These are phyloP conservation scores for Diloba caeruleocephala DNA, from an alignment of 2,888 invertebrate species.

Conservation along the genomic window DNA sequence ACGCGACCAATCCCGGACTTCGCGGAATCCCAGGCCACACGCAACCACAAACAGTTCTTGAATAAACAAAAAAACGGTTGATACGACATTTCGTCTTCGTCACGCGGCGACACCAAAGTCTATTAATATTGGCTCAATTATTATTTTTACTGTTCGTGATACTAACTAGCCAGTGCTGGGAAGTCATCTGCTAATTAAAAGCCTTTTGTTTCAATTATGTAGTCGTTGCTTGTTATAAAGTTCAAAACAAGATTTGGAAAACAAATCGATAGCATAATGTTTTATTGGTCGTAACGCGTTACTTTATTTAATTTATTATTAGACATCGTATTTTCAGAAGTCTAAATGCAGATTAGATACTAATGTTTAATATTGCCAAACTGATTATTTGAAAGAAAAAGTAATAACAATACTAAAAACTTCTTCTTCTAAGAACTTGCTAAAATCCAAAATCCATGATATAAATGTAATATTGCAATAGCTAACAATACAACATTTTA, in stretches of 20 bases:
- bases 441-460: no score
- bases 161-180: background rate
- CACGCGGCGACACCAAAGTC: constrained; percentile 48
- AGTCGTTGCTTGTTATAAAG: background rate
- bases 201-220: background rate
- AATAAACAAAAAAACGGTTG: constrained; percentile 53
- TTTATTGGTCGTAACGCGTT: background rate
- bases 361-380: no score
- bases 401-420: no score
- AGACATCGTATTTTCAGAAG: constrained; percentile 7
- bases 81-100: constrained; percentile 43
- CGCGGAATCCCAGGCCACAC: constrained; percentile 61
- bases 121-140: constrained; percentile 26
- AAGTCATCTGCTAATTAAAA: background rate
- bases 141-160: constrained; percentile 6
- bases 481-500: no score
- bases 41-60: constrained; percentile 54
- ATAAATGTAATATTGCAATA: no score
- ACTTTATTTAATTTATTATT: background rate
- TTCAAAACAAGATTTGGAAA: constrained; percentile 1
- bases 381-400: no score
- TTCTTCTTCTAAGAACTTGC: no score
- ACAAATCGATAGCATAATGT: constrained; percentile 6
- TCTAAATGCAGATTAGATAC: no score
- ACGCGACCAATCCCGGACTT: constrained; percentile 57